Base-by-base conservation (phyloP, 2,888 invertebrate species). In the Prosapia bicincta region DNA sequence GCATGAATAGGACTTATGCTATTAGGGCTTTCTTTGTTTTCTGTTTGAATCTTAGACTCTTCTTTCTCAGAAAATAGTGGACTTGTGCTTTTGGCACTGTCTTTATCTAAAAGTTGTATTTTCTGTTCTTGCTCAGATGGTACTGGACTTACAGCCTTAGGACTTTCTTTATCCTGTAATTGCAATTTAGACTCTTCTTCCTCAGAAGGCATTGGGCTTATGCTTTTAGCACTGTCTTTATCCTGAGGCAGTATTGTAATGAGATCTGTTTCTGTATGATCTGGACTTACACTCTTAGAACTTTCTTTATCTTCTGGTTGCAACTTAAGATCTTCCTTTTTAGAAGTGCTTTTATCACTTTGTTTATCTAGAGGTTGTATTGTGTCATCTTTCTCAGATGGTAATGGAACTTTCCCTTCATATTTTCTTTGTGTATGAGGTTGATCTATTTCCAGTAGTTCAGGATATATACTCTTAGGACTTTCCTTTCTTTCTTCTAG, bases 41-140 rank as follows among this genome's bases (percentile, higher is more conserved):
- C 15, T n/a, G 26, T 20, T 26, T 15, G 3, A 1, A 30, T 3
- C 30, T 28, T 15, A 23, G 32, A 10, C 13, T 66, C 68, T 67
- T 74, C 38, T 30, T 68, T 25, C 15, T 67, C 73, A 24, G 43
- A 70, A 28, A 70, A 38, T 24, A 23, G 15, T 10, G 74, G 74
- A 69, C 43, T 74, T 38, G 26, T 23, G 23, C 26, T 28, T 13
- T 65, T 65, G 20, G 26, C 28, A 30, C 20, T 7, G 24, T 69
- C 69, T 15, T 24, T 25, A 13, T 38, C 38, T 38, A 15, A 13
- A 13, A 15, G 15, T 13, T 10, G 30, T 1, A 5, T 28, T 68
- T 3, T 25, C 5, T 69, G 20, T 26, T 69, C 69, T 9, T 6
- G 9, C 23, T 15, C 65, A 32, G 75, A 30, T 66, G 66, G 32